Conservation (phyloP, 1,140 invertebrate species). For the Nephotettix cincticeps region DNA sequence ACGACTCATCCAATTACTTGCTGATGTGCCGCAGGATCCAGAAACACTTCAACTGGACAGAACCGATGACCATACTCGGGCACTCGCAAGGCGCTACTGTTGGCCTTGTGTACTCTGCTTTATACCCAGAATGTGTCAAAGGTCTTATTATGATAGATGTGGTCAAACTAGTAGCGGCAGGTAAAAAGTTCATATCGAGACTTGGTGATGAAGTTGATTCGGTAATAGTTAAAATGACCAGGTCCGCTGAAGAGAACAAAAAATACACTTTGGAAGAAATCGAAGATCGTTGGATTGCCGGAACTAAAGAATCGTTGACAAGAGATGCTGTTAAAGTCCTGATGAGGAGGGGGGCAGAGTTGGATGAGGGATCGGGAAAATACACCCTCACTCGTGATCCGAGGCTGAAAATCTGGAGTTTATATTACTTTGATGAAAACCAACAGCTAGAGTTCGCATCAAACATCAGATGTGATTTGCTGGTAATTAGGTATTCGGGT, state of each 20-base stretch:
- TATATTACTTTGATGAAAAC: slow-evolving; percentile 65
- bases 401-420: slow-evolving; percentile 56
- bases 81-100: slow-evolving; percentile 79
- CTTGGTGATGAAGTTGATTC: slow-evolving; percentile 66
- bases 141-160: slow-evolving; percentile 35
- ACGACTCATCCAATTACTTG: slow-evolving; percentile 65
- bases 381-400: slow-evolving; percentile 70
- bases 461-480: slow-evolving; percentile 69
- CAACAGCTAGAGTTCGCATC: slow-evolving; percentile 65
- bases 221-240: slow-evolving; percentile 68
- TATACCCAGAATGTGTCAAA: slow-evolving; percentile 68
- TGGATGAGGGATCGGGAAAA: slow-evolving; percentile 45
- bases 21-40: slow-evolving; percentile 64
- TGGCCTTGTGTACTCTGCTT: slow-evolving; percentile 74
- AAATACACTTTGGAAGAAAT: slow-evolving; percentile 29
- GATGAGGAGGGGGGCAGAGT: slow-evolving; percentile 68
- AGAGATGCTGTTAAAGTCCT: slow-evolving; percentile 63
- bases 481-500: slow-evolving; percentile 70
- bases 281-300: slow-evolving; percentile 51
- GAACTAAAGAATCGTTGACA: slow-evolving; percentile 67
- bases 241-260: slow-evolving; percentile 16
- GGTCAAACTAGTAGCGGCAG: slow-evolving; percentile 62
- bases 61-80: slow-evolving; percentile 67
- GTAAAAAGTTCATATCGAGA: slow-evolving; percentile 53
- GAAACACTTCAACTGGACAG: slow-evolving; percentile 74